Percentiles rank a stretch among this genome's conserved stretches.
These are phyloP conservation scores for Zosterops japonicus DNA, from an alignment of 2,113 vertebrate species.

Conservation along the genomic window DNA sequence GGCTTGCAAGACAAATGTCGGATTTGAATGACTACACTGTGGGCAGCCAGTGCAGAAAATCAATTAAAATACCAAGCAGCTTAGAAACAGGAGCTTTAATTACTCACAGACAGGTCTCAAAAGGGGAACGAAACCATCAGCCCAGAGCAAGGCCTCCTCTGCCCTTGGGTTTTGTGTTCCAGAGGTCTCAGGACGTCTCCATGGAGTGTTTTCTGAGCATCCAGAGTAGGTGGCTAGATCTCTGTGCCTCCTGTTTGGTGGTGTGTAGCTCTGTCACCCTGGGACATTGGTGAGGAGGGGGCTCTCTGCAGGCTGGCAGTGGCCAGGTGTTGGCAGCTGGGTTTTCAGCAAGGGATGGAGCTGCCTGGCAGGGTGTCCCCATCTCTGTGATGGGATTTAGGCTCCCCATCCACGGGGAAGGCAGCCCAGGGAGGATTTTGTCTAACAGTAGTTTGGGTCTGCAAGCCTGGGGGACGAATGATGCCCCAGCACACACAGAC, in stretches of 20 bases:
- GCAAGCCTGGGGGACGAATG: neutral
- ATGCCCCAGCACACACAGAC: neutral
- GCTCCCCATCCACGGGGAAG: neutral
- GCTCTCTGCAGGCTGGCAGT: neutral
- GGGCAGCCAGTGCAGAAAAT: constrained; percentile 51
- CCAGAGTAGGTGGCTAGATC: neutral
- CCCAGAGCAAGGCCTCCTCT: neutral
- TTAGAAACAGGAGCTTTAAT: constrained; percentile 60
- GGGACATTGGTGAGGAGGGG: rapidly evolving
- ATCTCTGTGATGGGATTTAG: neutral
- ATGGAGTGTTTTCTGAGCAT: rapidly evolving
- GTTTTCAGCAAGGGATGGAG: neutral
- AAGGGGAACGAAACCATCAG: neutral
- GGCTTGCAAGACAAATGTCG: neutral
- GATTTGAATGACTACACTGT: constrained; percentile 27
- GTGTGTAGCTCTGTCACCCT: rapidly evolving
- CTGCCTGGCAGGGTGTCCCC: too few species aligned
- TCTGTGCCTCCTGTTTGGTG: rapidly evolving
- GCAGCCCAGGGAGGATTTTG: neutral
- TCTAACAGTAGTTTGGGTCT: neutral
- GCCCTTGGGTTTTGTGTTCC: neutral
- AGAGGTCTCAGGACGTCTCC: neutral
- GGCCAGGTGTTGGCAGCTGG: neutral
- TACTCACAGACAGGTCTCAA: constrained; percentile 37
- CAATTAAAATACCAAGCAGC: constrained; percentile 65